A percentile compares a stretch with the other conserved stretches of the same genome.
Evolutionary conservation across 2,797 vertebrate species (phyloP).

Genomic region (Coreius guichenoti): DNA sequence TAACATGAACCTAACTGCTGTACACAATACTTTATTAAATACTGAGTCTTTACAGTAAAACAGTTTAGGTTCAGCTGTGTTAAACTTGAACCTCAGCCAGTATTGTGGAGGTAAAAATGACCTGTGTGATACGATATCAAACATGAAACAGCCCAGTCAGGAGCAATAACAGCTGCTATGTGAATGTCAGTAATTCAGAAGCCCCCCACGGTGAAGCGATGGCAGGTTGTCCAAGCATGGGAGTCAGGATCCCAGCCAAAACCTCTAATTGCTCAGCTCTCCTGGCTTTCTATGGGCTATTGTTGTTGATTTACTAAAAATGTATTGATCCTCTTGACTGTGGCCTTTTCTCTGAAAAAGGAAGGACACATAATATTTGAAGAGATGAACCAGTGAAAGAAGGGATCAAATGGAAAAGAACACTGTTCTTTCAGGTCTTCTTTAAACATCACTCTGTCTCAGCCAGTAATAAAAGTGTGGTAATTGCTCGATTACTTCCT

Average conservation of each 20-base stretch:
- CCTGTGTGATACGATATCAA: constrained; percentile 16
- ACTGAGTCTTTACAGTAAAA: constrained; percentile 24
- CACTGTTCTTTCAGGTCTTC: constrained; percentile 16
- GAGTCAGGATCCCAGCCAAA: constrained; percentile 45
- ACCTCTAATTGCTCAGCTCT: constrained; percentile 54
- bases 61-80: constrained; percentile 14
- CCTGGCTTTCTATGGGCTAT: constrained; percentile 50
- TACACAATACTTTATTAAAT: constrained; percentile 2
- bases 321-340: constrained; percentile 51
- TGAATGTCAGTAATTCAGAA: constrained; percentile 42
- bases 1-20: not conserved
- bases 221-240: constrained; percentile 33
- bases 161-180: constrained; percentile 44
- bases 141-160: constrained; percentile 30
- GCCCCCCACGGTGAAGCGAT: constrained; percentile 21
- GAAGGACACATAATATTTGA: constrained; percentile 43
- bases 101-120: constrained; percentile 20
- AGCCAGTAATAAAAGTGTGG: constrained; percentile 40
- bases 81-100: constrained; percentile 22
- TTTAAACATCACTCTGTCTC: constrained; percentile 25
- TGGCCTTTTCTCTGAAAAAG: constrained; percentile 42
- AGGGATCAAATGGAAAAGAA: constrained; percentile 25
- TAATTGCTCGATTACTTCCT: constrained; percentile 48
- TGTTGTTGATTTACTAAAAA: constrained; percentile 58
- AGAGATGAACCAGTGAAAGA: constrained; percentile 43